Evolutionary conservation across 2,888 invertebrate genomes (phyloP), one percentile per base, ranked within the genome.

Genomic region (Mythimna vitellina): DNA sequence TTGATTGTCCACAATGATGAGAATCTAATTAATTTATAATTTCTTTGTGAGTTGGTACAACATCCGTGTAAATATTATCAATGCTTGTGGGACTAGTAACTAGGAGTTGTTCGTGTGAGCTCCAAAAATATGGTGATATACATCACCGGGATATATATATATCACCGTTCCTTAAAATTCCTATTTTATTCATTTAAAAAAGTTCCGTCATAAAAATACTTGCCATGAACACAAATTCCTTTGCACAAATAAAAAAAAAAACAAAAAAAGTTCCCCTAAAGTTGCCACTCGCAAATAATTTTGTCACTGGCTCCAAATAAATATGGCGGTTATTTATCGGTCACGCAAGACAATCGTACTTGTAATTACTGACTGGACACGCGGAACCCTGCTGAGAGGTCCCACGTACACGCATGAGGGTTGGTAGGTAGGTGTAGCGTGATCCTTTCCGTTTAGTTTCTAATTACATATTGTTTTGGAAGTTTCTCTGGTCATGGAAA

Each of bases 321-420:
- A 91, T 89, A 89, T 88, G 73, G 82, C 75, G 60, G 80, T 87
- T 91, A 92, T 93, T 92, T 92, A 93, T 92, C 82, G 86, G 78
- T 78, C 83, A 82, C 84, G 86, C 85, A 86, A 90, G 89, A 91
- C 91, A 89, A 89, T 90, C 89, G 88, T 32, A 70, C 80, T 86
- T 87, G 93, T 94, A 94, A 94, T 94, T 94, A 94, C 91, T 87
- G 91, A 91, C 91, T 90, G 89, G 90, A 90, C 88, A 87, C 80
- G 73, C 80, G 83, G 88, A 79, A 84, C 86, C 89, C 89, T 75
- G 87, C 76, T 85, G 90, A 70, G 86, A 71, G 84, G 70, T 78
- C 85, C 73, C 78, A 80, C 80, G 80, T 53, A 70, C 77, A 81
- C 75, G 77, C 70, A 81, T 22, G 71, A 12, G 82, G 78, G 64